Evolutionary conservation across 2,113 vertebrate genomes (phyloP), one percentile per base, ranked within the genome.

Genomic region (Larimichthys crocea): DNA sequence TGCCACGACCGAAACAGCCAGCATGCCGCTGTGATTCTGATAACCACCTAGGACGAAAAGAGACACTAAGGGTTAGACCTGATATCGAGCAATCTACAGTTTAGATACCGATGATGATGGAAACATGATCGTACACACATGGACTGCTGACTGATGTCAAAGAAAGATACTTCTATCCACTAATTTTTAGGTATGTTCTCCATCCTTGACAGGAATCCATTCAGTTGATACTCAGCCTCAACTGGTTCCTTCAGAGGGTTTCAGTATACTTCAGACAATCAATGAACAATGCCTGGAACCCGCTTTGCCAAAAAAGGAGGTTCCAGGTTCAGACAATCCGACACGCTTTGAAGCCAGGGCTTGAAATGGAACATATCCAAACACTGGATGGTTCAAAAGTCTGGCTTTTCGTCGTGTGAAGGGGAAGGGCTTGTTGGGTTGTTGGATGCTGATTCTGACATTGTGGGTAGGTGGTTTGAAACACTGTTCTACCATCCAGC

Each of bases 1-100:
- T 0, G 89, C 92, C 7, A 84, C 61, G 0, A 94, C 68, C 0
- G 90, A 87, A 16, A 91, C 79, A 0, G 78, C 83, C 42, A 90
- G 16, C 77, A 90, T 31, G 0, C 82, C 60, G 0, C 49, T 15
- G 17, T 49, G 3, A 16, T 10, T 12, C n/a, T 63, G 3, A 5
- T 60, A 9, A n/a, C n/a, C 16, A 17, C 64, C 93, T 92, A 71
- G 11, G 46, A 35, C 74, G n/a, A n/a, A 52, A 42, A 46, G 10
- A 29, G 11, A 65, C 42, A 53, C 14, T 0, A 19, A 11, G 2
- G 3, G 48, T 80, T 16, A 83, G 35, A 57, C 2, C 35, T 2
- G 2, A 44, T 2, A 19, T 1, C 24, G 22, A 42, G n/a, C n/a
- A 20, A 19, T 2, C 6, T 40, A 14, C 24, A 22, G 1, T 22